Evolutionary conservation across 1,140 invertebrate species (phyloP).

Genomic region (Halesus radiatus): DNA sequence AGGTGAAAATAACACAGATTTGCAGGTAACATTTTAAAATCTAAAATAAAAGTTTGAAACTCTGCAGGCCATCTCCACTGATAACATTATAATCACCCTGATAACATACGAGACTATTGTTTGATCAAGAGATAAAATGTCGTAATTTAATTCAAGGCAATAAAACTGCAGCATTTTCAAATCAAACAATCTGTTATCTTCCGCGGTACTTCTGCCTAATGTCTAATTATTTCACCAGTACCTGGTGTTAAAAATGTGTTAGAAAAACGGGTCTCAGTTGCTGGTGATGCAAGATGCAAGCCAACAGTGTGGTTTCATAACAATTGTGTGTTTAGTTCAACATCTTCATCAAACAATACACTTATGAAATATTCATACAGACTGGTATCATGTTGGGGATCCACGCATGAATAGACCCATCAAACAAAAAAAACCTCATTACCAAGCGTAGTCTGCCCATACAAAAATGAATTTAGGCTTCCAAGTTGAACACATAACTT

Average conservation of each 20-base stretch:
- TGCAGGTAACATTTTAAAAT: no score
- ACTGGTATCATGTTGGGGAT: no score
- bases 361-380: conserved; percentile 36
- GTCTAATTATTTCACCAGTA: conserved; percentile 2
- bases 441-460: background rate
- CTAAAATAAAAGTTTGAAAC: no score
- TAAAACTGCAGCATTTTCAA: background rate
- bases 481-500: no score
- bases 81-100: background rate
- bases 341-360: conserved; percentile 30
- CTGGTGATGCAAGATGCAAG: conserved; percentile 5
- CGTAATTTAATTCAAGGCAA: background rate
- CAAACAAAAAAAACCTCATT: background rate
- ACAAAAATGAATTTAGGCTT: background rate
- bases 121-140: conserved; percentile 8
- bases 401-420: no score
- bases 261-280: background rate
- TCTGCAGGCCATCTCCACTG: no score
- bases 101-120: conserved; percentile 6
- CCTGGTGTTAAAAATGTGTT: background rate
- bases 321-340: conserved; percentile 31
- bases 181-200: conserved; percentile 18
- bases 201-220: no score
- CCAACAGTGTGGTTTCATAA: conserved; percentile 1
- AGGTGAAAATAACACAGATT: no score